Base-by-base conservation (phyloP, 2,888 invertebrate genomes). In the Clitarchus hookeri region DNA sequence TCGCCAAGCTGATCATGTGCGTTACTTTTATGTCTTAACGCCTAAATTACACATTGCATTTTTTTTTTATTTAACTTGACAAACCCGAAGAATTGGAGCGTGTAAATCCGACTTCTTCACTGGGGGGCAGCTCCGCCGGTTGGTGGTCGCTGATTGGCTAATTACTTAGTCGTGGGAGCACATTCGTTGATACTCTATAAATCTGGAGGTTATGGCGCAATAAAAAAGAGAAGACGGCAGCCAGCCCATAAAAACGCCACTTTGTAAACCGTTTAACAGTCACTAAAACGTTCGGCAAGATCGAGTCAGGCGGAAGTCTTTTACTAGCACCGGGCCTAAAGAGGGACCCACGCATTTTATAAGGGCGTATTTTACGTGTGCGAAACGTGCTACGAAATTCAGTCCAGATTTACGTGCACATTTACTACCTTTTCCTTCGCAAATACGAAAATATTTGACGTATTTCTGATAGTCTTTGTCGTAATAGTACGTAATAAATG, bases 171-270 rank as follows among this genome's bases (percentile, higher is more conserved):
- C 65, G n/a, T n/a, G 23, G 65, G 65, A 0, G 65, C 65, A n/a
- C 65, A 65, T 65, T 65, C n/a, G 65, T 65, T 23, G 65, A 65
- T 65, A 65, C 65, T 65, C 65, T 65, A 65, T 65, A 65, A 65
- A 65, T 65, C 23, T 65, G 65, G 65, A n/a, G 65, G 8, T 65
- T 6, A 65, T 65, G 65, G 65, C n/a, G 65, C 65, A 65, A 65
- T 65, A 65, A 65, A 65, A 65, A 12, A 23, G n/a, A 65, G 65
- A 65, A n/a, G 65, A 65, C 48, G 65, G 65, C 65, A 3, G 16
- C 65, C 12, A 65, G 65, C 19, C n/a, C 65, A n/a, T 65, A 65
- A 65, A 65, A 65, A 65, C 65, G 65, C 16, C 65, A 65, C 65
- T 16, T 65, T 65, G 65, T 65, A 65, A 65, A 65, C 23, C 65